Conservation (phyloP, 2,797 vertebrate genomes). For the Characodon lateralis region DNA sequence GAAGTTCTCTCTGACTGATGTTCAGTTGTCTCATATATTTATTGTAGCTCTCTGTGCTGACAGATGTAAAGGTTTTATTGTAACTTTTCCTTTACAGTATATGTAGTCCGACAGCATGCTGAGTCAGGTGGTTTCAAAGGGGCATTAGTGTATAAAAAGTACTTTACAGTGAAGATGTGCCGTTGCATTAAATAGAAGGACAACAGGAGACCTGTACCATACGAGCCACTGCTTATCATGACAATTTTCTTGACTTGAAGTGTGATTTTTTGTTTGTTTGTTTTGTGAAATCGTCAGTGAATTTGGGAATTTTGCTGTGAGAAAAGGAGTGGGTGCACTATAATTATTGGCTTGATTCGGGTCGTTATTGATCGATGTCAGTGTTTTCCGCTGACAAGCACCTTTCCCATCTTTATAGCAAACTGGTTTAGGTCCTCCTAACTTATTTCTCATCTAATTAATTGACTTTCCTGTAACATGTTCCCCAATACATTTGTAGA, state of each 20-base stretch:
- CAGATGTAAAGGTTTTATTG: conserved; percentile 78
- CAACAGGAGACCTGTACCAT: conserved; percentile 67
- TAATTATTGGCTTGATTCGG: conserved; percentile 67
- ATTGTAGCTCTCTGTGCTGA: conserved; percentile 79
- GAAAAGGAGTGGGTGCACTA: conserved; percentile 24
- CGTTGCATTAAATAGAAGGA: conserved; percentile 29
- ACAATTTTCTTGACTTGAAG: conserved; percentile 70
- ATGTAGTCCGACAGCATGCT: conserved; percentile 71
- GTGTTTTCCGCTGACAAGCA: conserved; percentile 71
- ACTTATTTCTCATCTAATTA: conserved; percentile 54
- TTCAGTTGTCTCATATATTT: conserved; percentile 84
- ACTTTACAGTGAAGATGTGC: conserved; percentile 31
- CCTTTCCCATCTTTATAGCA: conserved; percentile 55
- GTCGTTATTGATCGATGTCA: conserved; percentile 72
- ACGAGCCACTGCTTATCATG: conserved; percentile 57
- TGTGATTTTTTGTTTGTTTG: conserved; percentile 51
- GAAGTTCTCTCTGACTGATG: conserved; percentile 81
- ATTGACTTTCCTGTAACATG: conserved; percentile 57
- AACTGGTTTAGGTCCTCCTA: conserved; percentile 42
- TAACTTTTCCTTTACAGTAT: conserved; percentile 65
- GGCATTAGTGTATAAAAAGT: conserved; percentile 64
- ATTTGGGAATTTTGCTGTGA: conserved; percentile 25
- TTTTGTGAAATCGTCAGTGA: conserved; percentile 68
- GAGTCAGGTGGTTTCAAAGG: conserved; percentile 58
- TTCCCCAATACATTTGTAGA: conserved; percentile 44